Conservation (phyloP, 2,888 invertebrate genomes). For the Cataglyphis altisquamis region DNA sequence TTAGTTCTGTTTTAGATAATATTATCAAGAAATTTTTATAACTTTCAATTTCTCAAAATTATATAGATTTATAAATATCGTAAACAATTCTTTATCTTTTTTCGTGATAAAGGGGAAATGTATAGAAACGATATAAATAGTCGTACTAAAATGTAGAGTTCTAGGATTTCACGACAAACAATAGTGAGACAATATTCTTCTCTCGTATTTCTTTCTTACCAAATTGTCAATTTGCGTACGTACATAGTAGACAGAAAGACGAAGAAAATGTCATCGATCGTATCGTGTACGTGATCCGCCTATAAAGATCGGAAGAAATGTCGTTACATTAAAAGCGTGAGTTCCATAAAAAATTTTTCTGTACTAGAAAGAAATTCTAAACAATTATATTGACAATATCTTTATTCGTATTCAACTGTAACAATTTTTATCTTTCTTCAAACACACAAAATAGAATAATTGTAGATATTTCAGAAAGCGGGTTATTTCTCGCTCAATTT, state of each 20-base stretch:
- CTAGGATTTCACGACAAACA: background rate
- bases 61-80: background rate
- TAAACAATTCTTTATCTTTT: background rate
- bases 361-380: background rate
- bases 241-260: slow-evolving; percentile 18
- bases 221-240: slow-evolving; percentile 29
- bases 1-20: background rate
- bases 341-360: slow-evolving; percentile 1
- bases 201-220: slow-evolving; percentile 2
- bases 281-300: slow-evolving; percentile 28
- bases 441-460: slow-evolving; percentile 13
- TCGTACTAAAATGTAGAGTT: background rate
- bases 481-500: slow-evolving; percentile 24
- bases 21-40: background rate
- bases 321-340: background rate
- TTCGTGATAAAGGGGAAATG: background rate
- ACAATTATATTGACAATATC: slow-evolving; percentile 18
- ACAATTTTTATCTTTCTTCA: background rate
- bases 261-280: slow-evolving; percentile 23
- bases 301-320: background rate
- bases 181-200: slow-evolving; percentile 13
- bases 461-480: background rate
- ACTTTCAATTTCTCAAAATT: background rate
- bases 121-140: background rate
- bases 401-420: background rate